Base-by-base conservation (phyloP, 2,797 vertebrate species). In the Ctenopoma multispine region DNA sequence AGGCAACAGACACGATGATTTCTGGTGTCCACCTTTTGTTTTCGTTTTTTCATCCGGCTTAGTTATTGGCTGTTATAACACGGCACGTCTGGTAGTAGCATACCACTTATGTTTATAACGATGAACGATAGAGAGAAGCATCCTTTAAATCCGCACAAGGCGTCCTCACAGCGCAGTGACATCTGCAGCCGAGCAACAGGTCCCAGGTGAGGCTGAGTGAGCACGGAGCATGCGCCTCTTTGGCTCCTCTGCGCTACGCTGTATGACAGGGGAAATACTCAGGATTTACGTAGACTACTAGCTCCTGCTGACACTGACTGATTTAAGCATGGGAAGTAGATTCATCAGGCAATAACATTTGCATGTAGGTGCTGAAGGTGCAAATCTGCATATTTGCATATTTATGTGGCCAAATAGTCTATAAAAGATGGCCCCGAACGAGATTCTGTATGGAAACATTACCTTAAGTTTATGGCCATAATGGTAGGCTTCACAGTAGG, bases 151-250 rank as follows among this genome's bases (percentile, higher is more conserved):
- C 49, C 1, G 0, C 18, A 54, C 20, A 49, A 34, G 14, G n/a
- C 13, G 43, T 47, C 47, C 23, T 34, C 43, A 18, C 9, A 20
- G 18, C 12, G 24, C 49, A 43, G 27, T 17, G 8, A 10, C 11
- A 61, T 34, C 24, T 13, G 72, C 69, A 65, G 54, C 84, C 60
- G 66, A 83, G 87, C 88, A 86, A 88, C 81, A 57, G 50, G 49
- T 89, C 81, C 57, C 85, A 81, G 77, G 86, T 87, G 86, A 77
- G 62, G 12, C 2, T 40, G 21, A 18, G n/a, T 7, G 60, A 6
- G 29, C 59, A 65, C 23, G 0, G 81, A 61, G 88, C 88, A 87
- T 86, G 80, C 76, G 72, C 72, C n/a, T 18, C 31, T 23, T 23
- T 31, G 34, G 7, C 20, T 50, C 55, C 49, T 23, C 0, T 11